These are phyloP conservation scores for Distichodus sexfasciatus DNA, from an alignment of 2,797 vertebrate genomes.

Conservation along the genomic window DNA sequence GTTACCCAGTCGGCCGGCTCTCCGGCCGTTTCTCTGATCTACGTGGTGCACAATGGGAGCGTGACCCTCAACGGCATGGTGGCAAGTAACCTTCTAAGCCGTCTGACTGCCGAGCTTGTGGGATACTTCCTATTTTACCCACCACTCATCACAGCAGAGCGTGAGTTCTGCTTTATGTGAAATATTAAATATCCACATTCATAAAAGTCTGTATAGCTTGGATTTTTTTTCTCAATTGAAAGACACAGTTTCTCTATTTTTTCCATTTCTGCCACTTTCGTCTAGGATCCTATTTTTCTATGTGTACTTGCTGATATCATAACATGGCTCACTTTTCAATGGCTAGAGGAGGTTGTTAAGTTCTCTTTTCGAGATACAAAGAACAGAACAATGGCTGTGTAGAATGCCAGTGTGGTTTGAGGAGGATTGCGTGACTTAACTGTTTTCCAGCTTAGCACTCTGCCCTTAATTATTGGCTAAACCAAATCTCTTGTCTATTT, in stretches of 20 bases:
- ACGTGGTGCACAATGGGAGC: constrained; percentile 87
- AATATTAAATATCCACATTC: too few species aligned
- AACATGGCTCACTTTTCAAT: not conserved
- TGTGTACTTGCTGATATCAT: too few species aligned
- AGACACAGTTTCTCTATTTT: too few species aligned
- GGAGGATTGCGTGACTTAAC: constrained; percentile 4
- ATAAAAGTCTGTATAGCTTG: too few species aligned
- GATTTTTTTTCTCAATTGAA: too few species aligned
- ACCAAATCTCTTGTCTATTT: not conserved
- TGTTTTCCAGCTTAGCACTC: not conserved
- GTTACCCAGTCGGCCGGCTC: constrained; percentile 79
- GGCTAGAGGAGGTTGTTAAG: constrained; percentile 11
- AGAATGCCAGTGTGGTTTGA: too few species aligned
- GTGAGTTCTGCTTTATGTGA: constrained; percentile 76
- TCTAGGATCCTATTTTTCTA: too few species aligned
- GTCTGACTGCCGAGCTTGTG: constrained; percentile 92
- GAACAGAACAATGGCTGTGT: constrained; percentile 19
- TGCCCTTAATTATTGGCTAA: constrained; percentile 35
- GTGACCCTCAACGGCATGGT: constrained; percentile 85
- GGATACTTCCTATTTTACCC: constrained; percentile 98
- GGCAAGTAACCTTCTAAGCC: constrained; percentile 91
- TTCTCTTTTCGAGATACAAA: not conserved
- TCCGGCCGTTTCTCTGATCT: constrained; percentile 88
- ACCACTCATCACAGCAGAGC: constrained; percentile 91
- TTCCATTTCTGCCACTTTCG: too few species aligned